Evolutionary conservation across 2,888 invertebrate species (phyloP).

Genomic region (Meteorus cinctellus): DNA sequence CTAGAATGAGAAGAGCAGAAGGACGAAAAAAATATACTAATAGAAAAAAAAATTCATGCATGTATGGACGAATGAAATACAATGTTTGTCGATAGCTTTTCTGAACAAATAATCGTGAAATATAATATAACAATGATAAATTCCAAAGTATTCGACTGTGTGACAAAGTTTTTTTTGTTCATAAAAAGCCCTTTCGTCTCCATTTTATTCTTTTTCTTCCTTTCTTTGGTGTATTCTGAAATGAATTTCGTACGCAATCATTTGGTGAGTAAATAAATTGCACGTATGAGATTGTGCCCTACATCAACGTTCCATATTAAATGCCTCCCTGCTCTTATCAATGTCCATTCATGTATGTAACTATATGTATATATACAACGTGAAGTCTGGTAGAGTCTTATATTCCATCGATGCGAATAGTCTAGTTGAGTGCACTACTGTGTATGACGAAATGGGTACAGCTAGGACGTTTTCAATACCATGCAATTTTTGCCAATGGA

Average conservation of each 20-base stretch:
- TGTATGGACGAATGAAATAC: not conserved
- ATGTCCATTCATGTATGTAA: too few relatives aligned
- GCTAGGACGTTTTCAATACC: slow-evolving; percentile 2
- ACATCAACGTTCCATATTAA: too few relatives aligned
- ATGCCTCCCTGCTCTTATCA: too few relatives aligned
- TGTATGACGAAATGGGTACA: not conserved
- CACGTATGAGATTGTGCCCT: too few relatives aligned
- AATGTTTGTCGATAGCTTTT: not conserved
- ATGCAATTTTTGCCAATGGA: not conserved
- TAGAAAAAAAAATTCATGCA: not conserved
- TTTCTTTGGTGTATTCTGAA: too few relatives aligned
- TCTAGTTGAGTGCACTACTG: not conserved
- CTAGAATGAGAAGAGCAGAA: not conserved
- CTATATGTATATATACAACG: not conserved
- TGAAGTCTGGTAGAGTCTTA: not conserved
- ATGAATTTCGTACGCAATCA: too few relatives aligned
- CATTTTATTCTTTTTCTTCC: too few relatives aligned
- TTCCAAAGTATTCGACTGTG: not conserved
- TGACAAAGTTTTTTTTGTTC: not conserved
- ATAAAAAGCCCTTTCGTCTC: too few relatives aligned
- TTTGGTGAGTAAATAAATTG: too few relatives aligned
- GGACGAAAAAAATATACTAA: not conserved
- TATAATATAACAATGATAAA: not conserved
- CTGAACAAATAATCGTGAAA: not conserved
- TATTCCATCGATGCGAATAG: not conserved